A percentile compares a stretch with the other conserved stretches of the same genome.
Evolutionary conservation across 1,140 invertebrate genomes (phyloP).

Genomic region (Telenomus remus): DNA sequence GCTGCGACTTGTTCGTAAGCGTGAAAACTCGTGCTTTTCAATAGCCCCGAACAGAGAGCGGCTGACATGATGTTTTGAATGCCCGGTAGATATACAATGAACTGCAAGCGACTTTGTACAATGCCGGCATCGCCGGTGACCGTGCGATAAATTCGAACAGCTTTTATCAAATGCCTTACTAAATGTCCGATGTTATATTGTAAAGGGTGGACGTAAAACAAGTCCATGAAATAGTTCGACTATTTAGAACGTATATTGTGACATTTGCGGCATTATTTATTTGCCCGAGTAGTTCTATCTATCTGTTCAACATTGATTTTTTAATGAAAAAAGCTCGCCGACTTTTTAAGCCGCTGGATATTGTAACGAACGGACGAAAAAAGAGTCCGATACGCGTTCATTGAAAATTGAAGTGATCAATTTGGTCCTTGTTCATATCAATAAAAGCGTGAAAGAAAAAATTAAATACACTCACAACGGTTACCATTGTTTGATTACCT

Average conservation of each 20-base stretch:
- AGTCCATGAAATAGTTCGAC: conserved; percentile 39
- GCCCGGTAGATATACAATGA: conserved; percentile 62
- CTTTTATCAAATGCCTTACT: conserved; percentile 66
- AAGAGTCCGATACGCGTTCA: too few species aligned
- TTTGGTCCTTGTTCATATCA: too few species aligned
- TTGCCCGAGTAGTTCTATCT: conserved; percentile 13
- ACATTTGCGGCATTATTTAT: conserved; percentile 42
- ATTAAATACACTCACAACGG: too few species aligned
- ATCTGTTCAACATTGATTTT: conserved; percentile 20
- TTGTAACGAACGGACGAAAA: too few species aligned
- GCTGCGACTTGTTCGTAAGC: conserved; percentile 30
- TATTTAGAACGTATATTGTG: conserved; percentile 35
- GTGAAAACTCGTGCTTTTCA: conserved; percentile 56
- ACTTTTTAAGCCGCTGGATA: neutral
- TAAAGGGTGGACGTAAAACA: conserved; percentile 60
- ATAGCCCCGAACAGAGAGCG: conserved; percentile 49
- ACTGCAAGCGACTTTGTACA: conserved; percentile 61
- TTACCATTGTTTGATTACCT: too few species aligned
- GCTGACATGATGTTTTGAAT: conserved; percentile 59
- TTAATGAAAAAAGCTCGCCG: conserved; percentile 17
- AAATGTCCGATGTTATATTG: conserved; percentile 64
- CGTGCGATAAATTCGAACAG: conserved; percentile 68
- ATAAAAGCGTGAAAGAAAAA: too few species aligned
- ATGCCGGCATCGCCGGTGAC: conserved; percentile 62
- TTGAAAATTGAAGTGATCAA: too few species aligned